A percentile compares a stretch with the other conserved stretches of the same genome.
These are phyloP conservation scores for Melospiza melodia DNA, from an alignment of 2,113 vertebrate genomes.

Conservation along the genomic window DNA sequence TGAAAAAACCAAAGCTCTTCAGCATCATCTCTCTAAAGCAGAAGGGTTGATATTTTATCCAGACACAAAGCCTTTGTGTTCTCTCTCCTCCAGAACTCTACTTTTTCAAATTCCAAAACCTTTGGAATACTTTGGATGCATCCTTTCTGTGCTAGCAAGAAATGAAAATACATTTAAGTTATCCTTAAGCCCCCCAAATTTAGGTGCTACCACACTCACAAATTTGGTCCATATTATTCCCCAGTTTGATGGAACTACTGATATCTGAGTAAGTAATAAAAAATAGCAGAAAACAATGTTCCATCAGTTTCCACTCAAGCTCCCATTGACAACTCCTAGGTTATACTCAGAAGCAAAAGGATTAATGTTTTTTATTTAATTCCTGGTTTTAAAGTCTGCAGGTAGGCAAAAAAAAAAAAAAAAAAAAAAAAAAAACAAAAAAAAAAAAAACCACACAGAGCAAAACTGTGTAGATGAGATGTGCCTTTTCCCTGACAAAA, in stretches of 20 bases:
- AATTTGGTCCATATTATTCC: background rate
- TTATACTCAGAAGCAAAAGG: background rate
- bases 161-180: background rate
- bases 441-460: background rate
- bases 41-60: background rate
- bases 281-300: background rate
- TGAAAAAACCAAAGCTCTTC: background rate
- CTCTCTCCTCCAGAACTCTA: background rate
- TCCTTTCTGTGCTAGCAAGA: background rate
- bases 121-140: no score
- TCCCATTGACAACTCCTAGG: background rate
- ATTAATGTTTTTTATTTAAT: background rate
- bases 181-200: background rate
- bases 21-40: background rate
- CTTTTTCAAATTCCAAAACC: background rate
- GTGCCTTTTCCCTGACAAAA: background rate
- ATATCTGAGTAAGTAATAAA: background rate
- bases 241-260: background rate
- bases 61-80: background rate
- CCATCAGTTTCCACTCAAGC: background rate
- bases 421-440: background rate
- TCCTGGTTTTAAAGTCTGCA: background rate
- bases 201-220: background rate
- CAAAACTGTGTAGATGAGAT: background rate
- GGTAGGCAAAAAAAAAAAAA: background rate